Percentiles rank a stretch among this genome's conserved stretches.
These are phyloP conservation scores for Laodelphax striatellus DNA, from an alignment of 1,140 invertebrate species.

Conservation along the genomic window DNA sequence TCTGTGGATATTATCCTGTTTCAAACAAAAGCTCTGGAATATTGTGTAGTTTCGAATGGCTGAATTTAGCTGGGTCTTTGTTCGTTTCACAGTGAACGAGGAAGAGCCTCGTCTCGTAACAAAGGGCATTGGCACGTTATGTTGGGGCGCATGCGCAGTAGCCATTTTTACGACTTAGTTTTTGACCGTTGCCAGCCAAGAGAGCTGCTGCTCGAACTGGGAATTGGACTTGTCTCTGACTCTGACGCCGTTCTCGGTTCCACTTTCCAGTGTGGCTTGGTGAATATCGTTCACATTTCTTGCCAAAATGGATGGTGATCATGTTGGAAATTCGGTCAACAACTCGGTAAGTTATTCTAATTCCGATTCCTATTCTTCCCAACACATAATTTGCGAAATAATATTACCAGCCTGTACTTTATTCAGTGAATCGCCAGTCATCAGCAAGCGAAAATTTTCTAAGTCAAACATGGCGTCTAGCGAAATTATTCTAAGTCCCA, in stretches of 20 bases:
- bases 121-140: slow-evolving; percentile 13
- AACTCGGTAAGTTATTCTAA: background rate
- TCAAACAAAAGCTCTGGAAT: too few relatives aligned
- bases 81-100: too few relatives aligned
- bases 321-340: background rate
- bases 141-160: slow-evolving; percentile 10
- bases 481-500: slow-evolving; percentile 35
- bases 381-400: too few relatives aligned
- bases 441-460: slow-evolving; percentile 53
- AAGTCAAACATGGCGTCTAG: slow-evolving; percentile 66
- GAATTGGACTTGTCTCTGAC: background rate
- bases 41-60: too few relatives aligned
- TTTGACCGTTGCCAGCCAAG: slow-evolving; percentile 8
- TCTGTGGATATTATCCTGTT: too few relatives aligned
- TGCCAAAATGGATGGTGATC: background rate
- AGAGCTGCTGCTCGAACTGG: background rate
- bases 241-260: background rate
- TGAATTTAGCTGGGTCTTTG: too few relatives aligned
- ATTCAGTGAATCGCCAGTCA: background rate
- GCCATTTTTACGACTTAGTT: slow-evolving; percentile 13
- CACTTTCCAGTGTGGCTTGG: too few relatives aligned
- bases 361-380: background rate
- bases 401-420: too few relatives aligned
- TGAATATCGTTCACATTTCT: too few relatives aligned
- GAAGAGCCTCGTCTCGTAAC: background rate